phyloP scores from a whole-genome alignment of 2,888 invertebrate genomes.

The Trisateles emortualis region DNA sequence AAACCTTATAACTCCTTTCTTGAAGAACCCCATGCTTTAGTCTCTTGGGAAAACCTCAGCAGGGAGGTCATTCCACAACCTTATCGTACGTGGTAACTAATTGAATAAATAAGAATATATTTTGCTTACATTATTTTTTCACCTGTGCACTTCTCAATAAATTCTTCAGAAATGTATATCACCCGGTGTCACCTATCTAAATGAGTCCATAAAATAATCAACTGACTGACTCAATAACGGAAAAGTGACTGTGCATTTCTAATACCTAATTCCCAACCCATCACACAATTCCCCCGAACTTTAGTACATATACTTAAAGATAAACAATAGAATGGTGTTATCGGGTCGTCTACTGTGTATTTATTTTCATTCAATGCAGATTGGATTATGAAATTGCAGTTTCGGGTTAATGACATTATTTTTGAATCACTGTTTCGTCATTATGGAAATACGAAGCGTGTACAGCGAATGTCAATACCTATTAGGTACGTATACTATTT shows the following conservation, averaged over 20 bases:
- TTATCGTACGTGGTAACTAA: too few species aligned
- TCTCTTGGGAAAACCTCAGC: too few species aligned
- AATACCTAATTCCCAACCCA: neutral
- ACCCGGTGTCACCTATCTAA: too few species aligned
- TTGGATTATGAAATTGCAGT: constrained; percentile 28
- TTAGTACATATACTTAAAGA: constrained; percentile 7
- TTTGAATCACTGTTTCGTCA: neutral
- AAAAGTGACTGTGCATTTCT: neutral
- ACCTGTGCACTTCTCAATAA: too few species aligned
- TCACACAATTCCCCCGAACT: constrained; percentile 2
- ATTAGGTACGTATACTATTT: too few species aligned
- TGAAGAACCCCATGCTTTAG: too few species aligned
- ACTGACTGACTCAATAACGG: neutral
- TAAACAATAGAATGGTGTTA: constrained; percentile 47
- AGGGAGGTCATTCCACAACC: too few species aligned
- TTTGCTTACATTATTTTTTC: too few species aligned
- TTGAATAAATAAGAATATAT: too few species aligned
- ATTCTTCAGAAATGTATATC: too few species aligned
- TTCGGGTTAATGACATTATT: constrained; percentile 28
- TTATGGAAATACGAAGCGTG: neutral
- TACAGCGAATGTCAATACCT: neutral
- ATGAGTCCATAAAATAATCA: neutral
- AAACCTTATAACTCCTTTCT: too few species aligned
- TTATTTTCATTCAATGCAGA: constrained; percentile 43
- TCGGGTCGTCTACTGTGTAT: constrained; percentile 26